Evolutionary conservation across 2,888 invertebrate genomes (phyloP), one percentile per base, ranked within the genome.

Genomic region (Phragmatobia fuliginosa): DNA sequence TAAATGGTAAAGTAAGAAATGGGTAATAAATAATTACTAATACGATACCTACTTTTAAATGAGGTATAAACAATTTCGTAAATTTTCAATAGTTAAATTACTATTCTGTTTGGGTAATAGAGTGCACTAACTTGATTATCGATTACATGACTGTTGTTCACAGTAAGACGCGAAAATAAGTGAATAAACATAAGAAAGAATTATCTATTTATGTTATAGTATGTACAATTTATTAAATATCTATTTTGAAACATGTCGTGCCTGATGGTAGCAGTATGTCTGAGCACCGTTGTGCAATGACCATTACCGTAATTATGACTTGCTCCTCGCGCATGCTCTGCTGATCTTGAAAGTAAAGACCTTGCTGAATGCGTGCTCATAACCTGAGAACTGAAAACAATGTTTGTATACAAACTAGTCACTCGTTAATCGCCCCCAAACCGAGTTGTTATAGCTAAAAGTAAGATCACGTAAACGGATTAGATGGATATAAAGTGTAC

Each of bases 321-420:
- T 86, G 89, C 88, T 90, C 88, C 86, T 86, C 89, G 91, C 82
- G 83, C 85, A 88, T 91, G 92, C 91, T 94, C 94, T 88, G 94
- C 82, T 95, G 95, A 93, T 94, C 95, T 95, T 95, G 95, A 95
- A 95, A 95, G 95, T 92, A 93, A 95, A 91, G 93, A 91, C 94
- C 94, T 94, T 92, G 92, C 74, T 65, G 77, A 79, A 79, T 81
- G 85, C 87, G 88, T 88, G 86, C 83, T 86, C 86, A 86, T 84
- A 88, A 87, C 86, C 87, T 90, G 91, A 88, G 91, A 91, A 90
- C 88, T 87, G 73, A 82, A 84, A 87, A 91, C 87, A 88, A 87
- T 91, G 91, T 92, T 92, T 91, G 89, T 92, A 87, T 87, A 91
- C 90, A 89, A 88, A 88, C 82, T 78, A 66, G 71, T 78, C 81